Evolutionary conservation across 2,113 vertebrate genomes (phyloP).

Genomic region (Galbula dea): DNA sequence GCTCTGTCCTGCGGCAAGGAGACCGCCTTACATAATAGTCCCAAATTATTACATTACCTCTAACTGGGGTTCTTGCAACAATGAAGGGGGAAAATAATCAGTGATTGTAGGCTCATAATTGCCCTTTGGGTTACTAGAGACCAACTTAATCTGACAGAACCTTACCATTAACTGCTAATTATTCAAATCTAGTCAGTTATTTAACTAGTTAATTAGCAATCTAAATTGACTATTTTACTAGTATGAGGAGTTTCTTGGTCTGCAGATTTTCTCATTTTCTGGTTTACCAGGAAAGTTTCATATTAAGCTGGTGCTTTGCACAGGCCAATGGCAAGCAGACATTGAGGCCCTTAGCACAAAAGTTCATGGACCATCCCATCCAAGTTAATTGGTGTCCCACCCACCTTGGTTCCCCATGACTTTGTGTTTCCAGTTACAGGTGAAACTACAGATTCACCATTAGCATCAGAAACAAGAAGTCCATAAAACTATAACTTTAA

Average conservation of each 20-base stretch:
- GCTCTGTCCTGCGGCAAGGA: slow-evolving; percentile 16
- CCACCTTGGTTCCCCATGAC: neutral
- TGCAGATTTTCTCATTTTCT: neutral
- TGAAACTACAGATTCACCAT: neutral
- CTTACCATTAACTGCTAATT: neutral
- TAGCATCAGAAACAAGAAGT: neutral
- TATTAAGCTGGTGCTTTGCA: neutral
- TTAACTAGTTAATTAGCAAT: neutral
- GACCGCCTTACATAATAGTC: slow-evolving; percentile 21
- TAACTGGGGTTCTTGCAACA: neutral
- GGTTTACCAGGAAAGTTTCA: neutral
- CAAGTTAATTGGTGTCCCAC: neutral
- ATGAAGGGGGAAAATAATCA: neutral
- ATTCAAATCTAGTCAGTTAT: neutral
- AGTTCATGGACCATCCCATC: neutral
- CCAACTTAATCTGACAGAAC: neutral
- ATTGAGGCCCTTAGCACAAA: neutral
- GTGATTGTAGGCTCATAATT: neutral
- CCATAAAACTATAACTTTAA: neutral
- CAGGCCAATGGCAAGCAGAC: rapidly evolving
- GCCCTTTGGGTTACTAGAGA: neutral
- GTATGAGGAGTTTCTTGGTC: neutral
- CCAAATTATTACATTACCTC: neutral
- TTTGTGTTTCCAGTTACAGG: neutral
- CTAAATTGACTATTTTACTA: neutral